Conservation (phyloP, 2,888 invertebrate genomes). For the Gastrophysa polygoni region DNA sequence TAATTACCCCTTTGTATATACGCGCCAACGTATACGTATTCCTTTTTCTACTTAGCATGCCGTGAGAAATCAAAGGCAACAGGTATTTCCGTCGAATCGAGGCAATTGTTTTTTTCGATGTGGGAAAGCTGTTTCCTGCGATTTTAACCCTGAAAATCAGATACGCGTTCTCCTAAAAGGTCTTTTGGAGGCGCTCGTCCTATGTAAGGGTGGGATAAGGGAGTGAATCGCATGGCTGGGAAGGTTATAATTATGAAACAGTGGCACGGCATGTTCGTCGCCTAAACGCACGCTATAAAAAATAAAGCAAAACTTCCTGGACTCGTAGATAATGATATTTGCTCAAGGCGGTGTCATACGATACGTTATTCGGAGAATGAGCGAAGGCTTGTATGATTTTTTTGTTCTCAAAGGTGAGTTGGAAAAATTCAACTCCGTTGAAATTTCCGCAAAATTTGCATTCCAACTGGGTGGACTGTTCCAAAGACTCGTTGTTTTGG, state of each 20-base stretch:
- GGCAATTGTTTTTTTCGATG: conserved; percentile 28
- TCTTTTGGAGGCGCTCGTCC: not conserved
- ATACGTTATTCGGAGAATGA: too few species aligned
- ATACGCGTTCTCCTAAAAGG: conserved; percentile 11
- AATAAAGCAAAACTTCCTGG: conserved; percentile 13
- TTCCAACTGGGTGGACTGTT: too few species aligned
- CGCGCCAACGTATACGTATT: too few species aligned
- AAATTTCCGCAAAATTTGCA: too few species aligned
- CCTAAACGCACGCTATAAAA: conserved; percentile 1
- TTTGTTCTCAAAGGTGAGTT: too few species aligned
- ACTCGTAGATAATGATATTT: conserved; percentile 13
- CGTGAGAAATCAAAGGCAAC: conserved; percentile 32
- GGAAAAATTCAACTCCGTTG: too few species aligned
- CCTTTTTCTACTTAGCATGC: conserved; percentile 30
- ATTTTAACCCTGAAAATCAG: conserved; percentile 26
- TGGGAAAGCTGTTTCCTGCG: conserved; percentile 31
- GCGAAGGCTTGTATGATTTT: too few species aligned
- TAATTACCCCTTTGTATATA: too few species aligned
- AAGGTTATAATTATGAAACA: conserved; percentile 9
- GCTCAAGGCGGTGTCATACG: too few species aligned
- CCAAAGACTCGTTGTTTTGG: too few species aligned
- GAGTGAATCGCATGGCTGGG: not conserved
- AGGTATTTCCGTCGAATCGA: conserved; percentile 33
- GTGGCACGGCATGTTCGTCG: conserved; percentile 6
- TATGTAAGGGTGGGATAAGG: not conserved